phyloP scores from a whole-genome alignment of 2,113 vertebrate species.

The Callocephalon fimbriatum region DNA sequence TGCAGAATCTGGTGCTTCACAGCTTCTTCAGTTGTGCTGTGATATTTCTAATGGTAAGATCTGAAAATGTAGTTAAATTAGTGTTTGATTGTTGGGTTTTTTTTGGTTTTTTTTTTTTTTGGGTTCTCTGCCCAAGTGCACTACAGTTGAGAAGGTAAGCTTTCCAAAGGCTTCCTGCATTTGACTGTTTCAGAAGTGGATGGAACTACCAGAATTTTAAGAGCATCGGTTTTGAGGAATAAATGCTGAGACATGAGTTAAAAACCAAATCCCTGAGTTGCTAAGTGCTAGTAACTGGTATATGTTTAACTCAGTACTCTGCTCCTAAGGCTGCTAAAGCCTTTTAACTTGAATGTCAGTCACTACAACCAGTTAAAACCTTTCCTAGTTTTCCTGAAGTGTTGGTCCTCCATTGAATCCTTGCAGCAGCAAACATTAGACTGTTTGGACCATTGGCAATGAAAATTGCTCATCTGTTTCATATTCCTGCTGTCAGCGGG shows the following conservation, averaged over 20 bases:
- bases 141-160: neutral
- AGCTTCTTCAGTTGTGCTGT: neutral
- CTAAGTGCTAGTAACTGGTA: neutral
- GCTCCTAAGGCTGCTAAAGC: neutral
- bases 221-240: neutral
- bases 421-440: neutral
- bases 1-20: neutral
- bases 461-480: neutral
- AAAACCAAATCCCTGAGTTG: neutral
- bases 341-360: neutral
- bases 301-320: neutral
- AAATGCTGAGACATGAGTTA: neutral
- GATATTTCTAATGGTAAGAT: neutral
- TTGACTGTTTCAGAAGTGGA: neutral
- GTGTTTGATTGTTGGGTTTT: neutral
- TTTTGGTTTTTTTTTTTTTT: neutral
- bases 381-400: neutral
- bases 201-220: neutral
- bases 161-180: neutral
- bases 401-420: neutral
- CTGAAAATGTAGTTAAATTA: neutral
- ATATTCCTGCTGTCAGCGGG: neutral
- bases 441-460: neutral
- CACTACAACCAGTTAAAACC: neutral
- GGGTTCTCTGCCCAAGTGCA: neutral